Conservation (phyloP, 1,140 invertebrate genomes). For the Gryon sp. region DNA sequence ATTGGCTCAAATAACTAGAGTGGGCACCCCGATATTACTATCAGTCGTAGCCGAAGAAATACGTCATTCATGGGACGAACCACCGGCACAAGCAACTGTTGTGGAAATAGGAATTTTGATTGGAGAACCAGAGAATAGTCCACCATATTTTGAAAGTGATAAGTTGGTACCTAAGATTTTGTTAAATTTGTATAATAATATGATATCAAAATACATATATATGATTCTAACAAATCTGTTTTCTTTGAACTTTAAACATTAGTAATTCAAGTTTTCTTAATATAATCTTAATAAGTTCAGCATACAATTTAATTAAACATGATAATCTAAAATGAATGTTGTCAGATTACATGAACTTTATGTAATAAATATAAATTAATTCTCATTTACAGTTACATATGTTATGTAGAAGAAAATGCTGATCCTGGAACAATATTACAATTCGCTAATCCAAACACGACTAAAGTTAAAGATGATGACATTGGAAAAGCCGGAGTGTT, state of each 20-base stretch:
- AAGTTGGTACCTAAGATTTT: constrained; percentile 80
- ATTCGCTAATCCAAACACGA: constrained; percentile 85
- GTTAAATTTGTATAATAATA: constrained; percentile 26
- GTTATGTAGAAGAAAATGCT: constrained; percentile 90
- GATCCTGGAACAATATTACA: constrained; percentile 87
- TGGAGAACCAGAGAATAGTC: constrained; percentile 86
- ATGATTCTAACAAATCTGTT: too few species aligned
- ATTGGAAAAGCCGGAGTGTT: constrained; percentile 92
- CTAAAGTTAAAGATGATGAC: constrained; percentile 87
- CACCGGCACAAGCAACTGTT: constrained; percentile 86
- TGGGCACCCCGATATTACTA: constrained; percentile 88
- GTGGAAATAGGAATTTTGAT: constrained; percentile 89
- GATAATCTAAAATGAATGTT: too few species aligned
- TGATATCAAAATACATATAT: too few species aligned
- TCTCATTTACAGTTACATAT: constrained; percentile 81
- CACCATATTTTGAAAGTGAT: constrained; percentile 88
- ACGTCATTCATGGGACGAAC: constrained; percentile 83
- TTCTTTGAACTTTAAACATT: constrained; percentile 8
- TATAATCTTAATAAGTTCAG: too few species aligned
- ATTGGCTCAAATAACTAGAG: constrained; percentile 86
- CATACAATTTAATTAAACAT: too few species aligned
- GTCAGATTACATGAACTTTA: too few species aligned
- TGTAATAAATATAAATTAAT: too few species aligned
- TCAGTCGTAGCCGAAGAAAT: constrained; percentile 92
- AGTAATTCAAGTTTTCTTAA: too few species aligned